Evolutionary conservation across 2,113 vertebrate species (phyloP).

Genomic region (Nerophis ophidion): DNA sequence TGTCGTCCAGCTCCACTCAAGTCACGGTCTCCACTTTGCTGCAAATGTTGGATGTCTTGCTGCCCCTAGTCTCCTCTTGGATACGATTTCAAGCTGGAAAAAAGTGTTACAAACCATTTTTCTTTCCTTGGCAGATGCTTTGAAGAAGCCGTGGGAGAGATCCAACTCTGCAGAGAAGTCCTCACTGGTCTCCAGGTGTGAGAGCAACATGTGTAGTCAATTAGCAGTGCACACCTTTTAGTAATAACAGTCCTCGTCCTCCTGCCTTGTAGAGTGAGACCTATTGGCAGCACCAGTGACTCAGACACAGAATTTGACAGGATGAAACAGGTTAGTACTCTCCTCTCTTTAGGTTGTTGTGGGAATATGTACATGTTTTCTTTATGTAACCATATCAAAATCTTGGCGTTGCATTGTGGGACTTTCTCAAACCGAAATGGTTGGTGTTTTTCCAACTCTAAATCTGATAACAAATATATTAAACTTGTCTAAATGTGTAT

Average conservation of each 20-base stretch:
- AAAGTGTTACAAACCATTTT: background rate
- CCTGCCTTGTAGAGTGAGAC: slow-evolving; percentile 81
- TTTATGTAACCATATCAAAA: too few species aligned
- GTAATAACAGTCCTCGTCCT: background rate
- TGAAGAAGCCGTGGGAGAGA: slow-evolving; percentile 96
- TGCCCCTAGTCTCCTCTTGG: too few species aligned
- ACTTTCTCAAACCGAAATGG: too few species aligned
- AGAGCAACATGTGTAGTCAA: background rate
- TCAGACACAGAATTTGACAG: slow-evolving; percentile 92
- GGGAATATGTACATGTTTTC: background rate
- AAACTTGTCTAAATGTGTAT: too few species aligned
- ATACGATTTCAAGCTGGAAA: background rate
- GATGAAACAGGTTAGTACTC: slow-evolving; percentile 89
- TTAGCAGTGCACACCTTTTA: background rate
- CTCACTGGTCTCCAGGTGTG: slow-evolving; percentile 88
- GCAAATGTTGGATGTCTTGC: too few species aligned
- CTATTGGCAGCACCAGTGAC: slow-evolving; percentile 85
- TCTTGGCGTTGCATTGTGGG: too few species aligned
- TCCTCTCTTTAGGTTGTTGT: too few species aligned
- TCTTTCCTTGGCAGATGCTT: slow-evolving; percentile 71
- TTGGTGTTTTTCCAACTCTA: too few species aligned
- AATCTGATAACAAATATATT: too few species aligned
- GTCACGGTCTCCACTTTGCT: too few species aligned
- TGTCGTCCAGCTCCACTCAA: too few species aligned
- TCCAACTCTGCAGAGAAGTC: slow-evolving; percentile 95